These are phyloP conservation scores for Procavia capensis DNA, from an alignment of 2,113 vertebrate species.

Conservation along the genomic window DNA sequence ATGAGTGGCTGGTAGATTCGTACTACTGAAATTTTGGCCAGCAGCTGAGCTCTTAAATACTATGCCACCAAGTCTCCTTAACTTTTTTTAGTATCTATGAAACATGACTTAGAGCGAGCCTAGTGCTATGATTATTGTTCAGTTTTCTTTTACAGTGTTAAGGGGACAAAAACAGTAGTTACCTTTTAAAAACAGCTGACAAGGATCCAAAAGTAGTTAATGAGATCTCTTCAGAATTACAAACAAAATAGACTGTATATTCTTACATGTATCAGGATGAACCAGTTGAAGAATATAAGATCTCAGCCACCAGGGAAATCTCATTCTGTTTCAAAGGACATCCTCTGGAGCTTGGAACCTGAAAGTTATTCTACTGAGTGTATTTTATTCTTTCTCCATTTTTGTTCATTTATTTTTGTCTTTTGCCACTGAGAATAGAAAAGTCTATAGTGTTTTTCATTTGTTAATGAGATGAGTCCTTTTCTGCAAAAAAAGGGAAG, in stretches of 20 bases:
- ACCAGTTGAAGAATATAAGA: not conserved
- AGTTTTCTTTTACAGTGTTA: not conserved
- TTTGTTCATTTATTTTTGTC: not conserved
- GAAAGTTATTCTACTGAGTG: not conserved
- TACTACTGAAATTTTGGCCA: too few relatives aligned
- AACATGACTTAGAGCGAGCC: not conserved
- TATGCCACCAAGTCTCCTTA: too few relatives aligned
- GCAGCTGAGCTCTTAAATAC: too few relatives aligned
- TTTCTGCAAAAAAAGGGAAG: not conserved
- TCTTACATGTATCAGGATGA: not conserved
- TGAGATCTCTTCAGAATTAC: slow-evolving; percentile 47
- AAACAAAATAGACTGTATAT: not conserved
- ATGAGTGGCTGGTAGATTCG: too few relatives aligned
- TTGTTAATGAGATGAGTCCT: not conserved
- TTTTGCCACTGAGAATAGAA: not conserved
- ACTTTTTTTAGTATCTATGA: slow-evolving; percentile 33
- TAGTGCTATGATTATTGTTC: not conserved
- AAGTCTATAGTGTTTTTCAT: not conserved
- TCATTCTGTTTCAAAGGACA: not conserved
- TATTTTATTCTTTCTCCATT: not conserved
- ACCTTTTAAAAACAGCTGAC: slow-evolving; percentile 20
- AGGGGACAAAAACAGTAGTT: not conserved
- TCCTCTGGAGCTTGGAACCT: not conserved
- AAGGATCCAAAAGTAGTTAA: not conserved
- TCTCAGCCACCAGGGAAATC: not conserved